phyloP scores from a whole-genome alignment of 2,113 vertebrate species.

The Rutilus rutilus region DNA sequence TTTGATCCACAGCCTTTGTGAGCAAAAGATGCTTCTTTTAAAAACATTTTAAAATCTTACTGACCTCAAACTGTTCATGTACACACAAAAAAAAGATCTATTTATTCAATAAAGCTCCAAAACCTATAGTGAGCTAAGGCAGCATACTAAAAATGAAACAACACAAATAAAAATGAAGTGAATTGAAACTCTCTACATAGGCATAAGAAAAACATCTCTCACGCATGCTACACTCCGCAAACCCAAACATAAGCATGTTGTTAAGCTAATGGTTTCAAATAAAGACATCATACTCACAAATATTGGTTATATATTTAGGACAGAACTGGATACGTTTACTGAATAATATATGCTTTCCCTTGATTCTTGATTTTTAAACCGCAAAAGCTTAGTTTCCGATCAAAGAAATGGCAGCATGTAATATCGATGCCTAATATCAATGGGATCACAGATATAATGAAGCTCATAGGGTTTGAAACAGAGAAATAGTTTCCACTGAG shows the following conservation, averaged over 20 bases:
- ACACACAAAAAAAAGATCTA: not conserved
- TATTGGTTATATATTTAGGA: not conserved
- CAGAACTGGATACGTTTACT: not conserved
- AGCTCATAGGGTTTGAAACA: not conserved
- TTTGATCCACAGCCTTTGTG: not conserved
- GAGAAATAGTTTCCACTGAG: not conserved
- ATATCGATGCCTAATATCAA: not conserved
- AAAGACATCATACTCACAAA: not conserved
- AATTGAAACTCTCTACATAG: not conserved
- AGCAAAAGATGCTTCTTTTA: not conserved
- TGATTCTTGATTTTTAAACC: no score
- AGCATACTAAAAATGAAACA: not conserved
- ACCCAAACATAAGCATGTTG: not conserved
- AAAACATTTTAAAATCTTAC: no score
- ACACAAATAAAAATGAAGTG: not conserved
- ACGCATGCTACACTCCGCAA: no score
- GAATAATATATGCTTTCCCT: not conserved
- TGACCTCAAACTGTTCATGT: no score
- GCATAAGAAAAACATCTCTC: no score
- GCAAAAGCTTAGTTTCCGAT: not conserved
- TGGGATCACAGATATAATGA: not conserved
- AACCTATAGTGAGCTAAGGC: not conserved
- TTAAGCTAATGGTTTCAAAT: not conserved
- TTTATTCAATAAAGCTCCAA: not conserved
- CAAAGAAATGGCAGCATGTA: not conserved